Evolutionary conservation across 1,140 invertebrate species (phyloP), one percentile per base, ranked within the genome.

Genomic region (Aphaenogaster ashmeadi): DNA sequence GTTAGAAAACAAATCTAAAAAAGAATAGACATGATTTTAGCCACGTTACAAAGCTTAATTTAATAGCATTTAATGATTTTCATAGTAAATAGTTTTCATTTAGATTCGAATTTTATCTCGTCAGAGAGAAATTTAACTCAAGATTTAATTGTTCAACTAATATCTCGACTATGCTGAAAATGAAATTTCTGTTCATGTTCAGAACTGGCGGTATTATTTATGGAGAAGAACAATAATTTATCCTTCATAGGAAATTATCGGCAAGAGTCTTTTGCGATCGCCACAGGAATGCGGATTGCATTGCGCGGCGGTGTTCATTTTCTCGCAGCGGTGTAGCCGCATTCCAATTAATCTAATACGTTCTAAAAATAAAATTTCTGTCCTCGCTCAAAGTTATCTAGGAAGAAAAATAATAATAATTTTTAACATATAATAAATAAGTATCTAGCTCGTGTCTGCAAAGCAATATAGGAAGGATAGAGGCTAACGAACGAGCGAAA

Each of bases 281-380:
- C 69, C 11, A 33, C 44, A 41, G 36, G 54, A 44, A 77, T 75
- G 52, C 11, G 72, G 36, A 75, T 75, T 21, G 52, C 27, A 54
- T 74, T 54, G 21, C 27, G 18, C 71, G 67, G 66, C 1, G n/a
- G 11, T 15, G 36, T 6, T 21, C n/a, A 21, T 52, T 41, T 74
- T 56, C 36, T 74, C 52, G 36, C 33, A 15, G 36, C 52, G 3
- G 2, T 56, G 11, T 8, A 9, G 15, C 5, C 18, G 18, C 52
- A 56, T 74, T 54, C 33, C n/a, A 21, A 56, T 74, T 74, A 9
- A 38, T 56, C 3, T 56, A 74, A 52, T 44, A 15, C 11, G 5
- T 69, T 71, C n/a, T 36, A 11, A 9, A 21, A 56, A 56, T 74
- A 11, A 69, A 69, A 74, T 21, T 74, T 74, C 5, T 36, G 33